Evolutionary conservation across 37 sponge, comb jelly and placozoan genomes (phyloP).

Genomic region (Amphimedon queenslandica): DNA sequence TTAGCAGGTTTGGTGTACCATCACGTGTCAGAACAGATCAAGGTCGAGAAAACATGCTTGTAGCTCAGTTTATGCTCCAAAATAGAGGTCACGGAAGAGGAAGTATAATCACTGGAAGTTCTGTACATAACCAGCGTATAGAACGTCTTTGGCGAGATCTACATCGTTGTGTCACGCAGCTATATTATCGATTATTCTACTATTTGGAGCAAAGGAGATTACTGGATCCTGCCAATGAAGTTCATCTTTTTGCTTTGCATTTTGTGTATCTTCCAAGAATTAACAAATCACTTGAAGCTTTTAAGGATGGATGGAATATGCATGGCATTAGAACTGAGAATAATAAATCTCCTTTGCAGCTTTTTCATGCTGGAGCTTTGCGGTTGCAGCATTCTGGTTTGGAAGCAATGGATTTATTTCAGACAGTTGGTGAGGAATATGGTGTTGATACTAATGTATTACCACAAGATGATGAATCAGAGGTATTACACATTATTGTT

Average conservation of each 20-base stretch:
- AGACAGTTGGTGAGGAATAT: neutral
- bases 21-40: slow-evolving; percentile 52
- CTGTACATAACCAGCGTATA: slow-evolving; percentile 60
- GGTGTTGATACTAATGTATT: no score
- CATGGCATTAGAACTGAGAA: slow-evolving; percentile 25
- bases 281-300: slow-evolving; percentile 6
- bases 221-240: slow-evolving; percentile 20
- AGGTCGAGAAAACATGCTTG: slow-evolving; percentile 34
- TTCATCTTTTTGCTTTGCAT: slow-evolving; percentile 47
- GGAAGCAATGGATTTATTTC: neutral
- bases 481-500: no score
- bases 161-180: slow-evolving; percentile 15
- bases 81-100: slow-evolving; percentile 33
- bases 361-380: no score
- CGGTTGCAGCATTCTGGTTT: neutral
- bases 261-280: slow-evolving; percentile 35
- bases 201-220: slow-evolving; percentile 23
- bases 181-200: slow-evolving; percentile 42
- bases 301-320: slow-evolving; percentile 29
- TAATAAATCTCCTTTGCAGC: slow-evolving; percentile 21
- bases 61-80: slow-evolving; percentile 43
- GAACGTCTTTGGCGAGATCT: slow-evolving; percentile 58
- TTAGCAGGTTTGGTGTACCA: slow-evolving; percentile 34
- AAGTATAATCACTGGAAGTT: slow-evolving; percentile 55
- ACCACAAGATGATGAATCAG: no score